A percentile compares a stretch with the other conserved stretches of the same genome.
Conservation (phyloP, 2,797 vertebrate genomes). For the Cryptoblepharus egeriae region DNA sequence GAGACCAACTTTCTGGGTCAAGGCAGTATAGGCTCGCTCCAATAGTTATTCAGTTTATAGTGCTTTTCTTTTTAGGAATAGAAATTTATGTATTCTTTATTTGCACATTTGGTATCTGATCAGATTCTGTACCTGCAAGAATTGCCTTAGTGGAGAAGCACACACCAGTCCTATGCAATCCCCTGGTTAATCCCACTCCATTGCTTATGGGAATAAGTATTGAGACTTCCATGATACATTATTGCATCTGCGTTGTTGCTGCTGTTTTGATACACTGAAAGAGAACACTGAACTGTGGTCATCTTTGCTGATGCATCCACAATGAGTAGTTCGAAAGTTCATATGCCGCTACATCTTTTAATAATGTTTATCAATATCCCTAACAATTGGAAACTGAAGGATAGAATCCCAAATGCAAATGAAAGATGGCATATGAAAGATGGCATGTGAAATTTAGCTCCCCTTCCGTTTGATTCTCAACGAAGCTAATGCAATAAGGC, state of each 20-base stretch:
- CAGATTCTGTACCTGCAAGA: background rate
- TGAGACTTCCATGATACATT: slow-evolving; percentile 25
- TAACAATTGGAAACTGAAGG: slow-evolving; percentile 89
- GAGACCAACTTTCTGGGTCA: slow-evolving; percentile 37
- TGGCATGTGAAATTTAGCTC: slow-evolving; percentile 83
- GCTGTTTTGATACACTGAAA: slow-evolving; percentile 47
- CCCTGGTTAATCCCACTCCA: background rate
- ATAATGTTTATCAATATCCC: slow-evolving; percentile 91
- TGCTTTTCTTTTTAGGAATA: slow-evolving; percentile 47
- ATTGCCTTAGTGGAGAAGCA: background rate
- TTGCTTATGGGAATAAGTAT: slow-evolving; percentile 22
- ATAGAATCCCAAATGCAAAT: slow-evolving; percentile 85
- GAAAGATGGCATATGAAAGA: slow-evolving; percentile 76
- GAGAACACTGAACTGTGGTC: slow-evolving; percentile 50
- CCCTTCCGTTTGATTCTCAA: slow-evolving; percentile 69
- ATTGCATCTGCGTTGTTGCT: slow-evolving; percentile 34
- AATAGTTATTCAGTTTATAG: slow-evolving; percentile 49
- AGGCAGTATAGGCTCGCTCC: slow-evolving; percentile 48
- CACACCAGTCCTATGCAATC: background rate
- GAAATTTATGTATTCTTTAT: slow-evolving; percentile 37
- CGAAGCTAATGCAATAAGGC: slow-evolving; percentile 86
- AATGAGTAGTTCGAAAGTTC: slow-evolving; percentile 90
- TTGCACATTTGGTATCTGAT: background rate
- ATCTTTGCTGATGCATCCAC: slow-evolving; percentile 48
- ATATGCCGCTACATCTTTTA: slow-evolving; percentile 86